Evolutionary conservation across 2,113 vertebrate genomes (phyloP).

Genomic region (Phylloscopus whistleri): DNA sequence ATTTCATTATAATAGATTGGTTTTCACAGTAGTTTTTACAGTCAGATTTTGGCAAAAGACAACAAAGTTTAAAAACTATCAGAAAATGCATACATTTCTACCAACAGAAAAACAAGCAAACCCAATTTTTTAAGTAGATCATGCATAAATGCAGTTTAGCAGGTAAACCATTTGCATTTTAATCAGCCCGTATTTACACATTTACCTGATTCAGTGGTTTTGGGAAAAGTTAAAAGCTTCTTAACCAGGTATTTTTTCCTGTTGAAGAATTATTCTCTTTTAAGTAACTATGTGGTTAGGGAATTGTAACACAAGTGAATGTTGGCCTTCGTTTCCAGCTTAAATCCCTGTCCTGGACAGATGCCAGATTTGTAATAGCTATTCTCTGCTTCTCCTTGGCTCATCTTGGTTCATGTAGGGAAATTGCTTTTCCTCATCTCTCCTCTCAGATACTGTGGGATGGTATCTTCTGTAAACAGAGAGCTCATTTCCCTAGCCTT

Average conservation of each 20-base stretch:
- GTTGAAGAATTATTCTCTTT: background rate
- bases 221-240: background rate
- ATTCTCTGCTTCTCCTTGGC: background rate
- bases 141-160: background rate
- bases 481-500: background rate
- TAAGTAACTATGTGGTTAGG: background rate
- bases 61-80: background rate
- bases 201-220: background rate
- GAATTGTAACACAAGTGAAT: background rate
- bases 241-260: background rate
- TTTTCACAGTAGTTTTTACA: background rate
- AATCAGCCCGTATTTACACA: background rate
- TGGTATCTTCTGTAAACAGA: background rate
- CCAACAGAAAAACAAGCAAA: background rate
- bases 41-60: background rate
- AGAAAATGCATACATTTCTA: background rate
- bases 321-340: background rate
- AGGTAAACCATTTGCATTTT: background rate
- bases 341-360: background rate
- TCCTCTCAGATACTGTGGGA: background rate
- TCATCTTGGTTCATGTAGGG: background rate
- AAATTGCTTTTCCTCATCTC: background rate
- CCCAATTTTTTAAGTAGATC: background rate
- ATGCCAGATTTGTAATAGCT: background rate
- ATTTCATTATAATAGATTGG: background rate